Evolutionary conservation across 2,797 vertebrate species (phyloP).

Genomic region (Steatocranus sp.): DNA sequence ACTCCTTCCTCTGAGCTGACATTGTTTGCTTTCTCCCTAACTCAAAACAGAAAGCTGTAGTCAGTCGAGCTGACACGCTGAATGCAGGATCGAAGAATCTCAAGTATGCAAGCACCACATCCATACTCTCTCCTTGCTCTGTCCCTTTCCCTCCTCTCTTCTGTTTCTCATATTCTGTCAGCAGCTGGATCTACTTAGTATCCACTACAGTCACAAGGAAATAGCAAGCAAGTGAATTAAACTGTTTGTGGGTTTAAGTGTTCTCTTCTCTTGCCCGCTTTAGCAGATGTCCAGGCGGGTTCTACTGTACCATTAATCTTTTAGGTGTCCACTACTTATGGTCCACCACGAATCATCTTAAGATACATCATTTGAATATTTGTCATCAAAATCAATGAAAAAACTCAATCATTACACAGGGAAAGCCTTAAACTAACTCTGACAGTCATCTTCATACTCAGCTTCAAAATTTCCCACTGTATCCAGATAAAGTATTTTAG

Average conservation of each 20-base stretch:
- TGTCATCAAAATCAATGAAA: neutral
- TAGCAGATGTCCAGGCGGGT: neutral
- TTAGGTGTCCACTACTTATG: neutral
- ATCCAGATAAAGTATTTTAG: neutral
- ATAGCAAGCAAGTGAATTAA: neutral
- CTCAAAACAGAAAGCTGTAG: conserved; percentile 53
- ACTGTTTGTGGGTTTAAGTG: neutral
- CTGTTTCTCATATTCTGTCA: neutral
- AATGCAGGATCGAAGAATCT: conserved; percentile 60
- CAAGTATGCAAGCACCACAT: conserved; percentile 54
- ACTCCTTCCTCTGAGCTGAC: conserved; percentile 36
- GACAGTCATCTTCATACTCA: neutral
- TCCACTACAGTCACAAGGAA: neutral
- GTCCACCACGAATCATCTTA: neutral
- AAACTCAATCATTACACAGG: neutral
- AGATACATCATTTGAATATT: neutral
- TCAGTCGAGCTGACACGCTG: conserved; percentile 43
- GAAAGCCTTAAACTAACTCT: neutral
- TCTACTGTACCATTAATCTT: neutral
- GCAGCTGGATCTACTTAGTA: conserved; percentile 24
- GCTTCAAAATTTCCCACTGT: neutral
- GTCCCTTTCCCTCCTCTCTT: conserved; percentile 9
- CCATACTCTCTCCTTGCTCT: conserved; percentile 10
- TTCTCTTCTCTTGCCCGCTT: neutral
- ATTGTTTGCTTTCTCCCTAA: conserved; percentile 63